A percentile compares a stretch with the other conserved stretches of the same genome.
These are phyloP conservation scores for Hololepta plana DNA, from an alignment of 2,888 invertebrate species.

Conservation along the genomic window DNA sequence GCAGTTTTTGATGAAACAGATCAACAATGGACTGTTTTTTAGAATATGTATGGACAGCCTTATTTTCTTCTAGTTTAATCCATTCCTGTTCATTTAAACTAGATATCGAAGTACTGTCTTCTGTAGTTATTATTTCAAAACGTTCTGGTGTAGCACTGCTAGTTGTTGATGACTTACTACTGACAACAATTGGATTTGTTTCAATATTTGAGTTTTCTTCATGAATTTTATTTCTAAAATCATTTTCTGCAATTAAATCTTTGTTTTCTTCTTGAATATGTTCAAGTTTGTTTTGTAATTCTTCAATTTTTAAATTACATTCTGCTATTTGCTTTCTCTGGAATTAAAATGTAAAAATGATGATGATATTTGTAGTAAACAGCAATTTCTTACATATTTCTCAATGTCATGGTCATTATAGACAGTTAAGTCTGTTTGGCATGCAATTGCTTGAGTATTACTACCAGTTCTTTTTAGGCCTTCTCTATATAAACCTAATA, in stretches of 20 bases:
- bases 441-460: constrained; percentile 20
- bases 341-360: too few relatives aligned
- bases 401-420: constrained; percentile 19
- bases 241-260: constrained; percentile 6
- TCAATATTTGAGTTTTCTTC: constrained; percentile 1
- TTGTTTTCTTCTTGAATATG: constrained; percentile 6
- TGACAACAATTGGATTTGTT: constrained; percentile 5
- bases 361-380: too few relatives aligned
- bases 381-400: constrained; percentile 12
- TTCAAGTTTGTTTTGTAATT: constrained; percentile 6
- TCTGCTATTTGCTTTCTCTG: neutral
- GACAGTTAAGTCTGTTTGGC: constrained; percentile 29
- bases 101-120: constrained; percentile 22
- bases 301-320: constrained; percentile 3
- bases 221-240: constrained; percentile 3
- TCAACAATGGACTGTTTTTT: too few relatives aligned
- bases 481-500: constrained; percentile 50
- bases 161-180: constrained; percentile 22
- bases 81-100: constrained; percentile 25
- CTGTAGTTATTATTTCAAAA: constrained; percentile 41
- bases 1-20: too few relatives aligned
- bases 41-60: too few relatives aligned
- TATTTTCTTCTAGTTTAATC: too few relatives aligned
- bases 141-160: constrained; percentile 40
- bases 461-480: constrained; percentile 29